A percentile compares a stretch with the other conserved stretches of the same genome.
These are phyloP conservation scores for Ectropis crepuscularia DNA, from an alignment of 2,888 invertebrate species.

Conservation along the genomic window DNA sequence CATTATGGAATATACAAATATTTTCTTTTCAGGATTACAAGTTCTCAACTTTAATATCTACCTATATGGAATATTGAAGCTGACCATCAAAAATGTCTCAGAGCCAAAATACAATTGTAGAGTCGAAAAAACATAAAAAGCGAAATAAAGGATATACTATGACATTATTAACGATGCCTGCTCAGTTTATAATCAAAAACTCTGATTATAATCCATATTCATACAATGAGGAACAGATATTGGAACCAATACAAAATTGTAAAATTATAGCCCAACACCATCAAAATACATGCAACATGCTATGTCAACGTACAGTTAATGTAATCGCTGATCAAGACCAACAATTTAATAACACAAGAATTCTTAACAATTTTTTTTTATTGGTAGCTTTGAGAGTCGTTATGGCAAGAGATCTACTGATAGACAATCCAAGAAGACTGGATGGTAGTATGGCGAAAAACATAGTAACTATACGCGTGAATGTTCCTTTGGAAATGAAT, in stretches of 20 bases:
- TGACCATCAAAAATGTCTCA: conserved; percentile 1
- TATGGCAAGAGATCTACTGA: conserved; percentile 1
- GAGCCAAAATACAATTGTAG: not conserved
- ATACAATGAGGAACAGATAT: not conserved
- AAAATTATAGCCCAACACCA: not conserved
- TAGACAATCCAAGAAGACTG: not conserved
- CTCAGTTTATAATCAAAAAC: not conserved
- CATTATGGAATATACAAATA: no score
- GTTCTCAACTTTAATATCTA: not conserved
- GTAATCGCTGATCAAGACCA: not conserved
- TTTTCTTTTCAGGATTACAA: not conserved
- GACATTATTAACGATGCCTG: not conserved
- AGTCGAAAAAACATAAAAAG: conserved; percentile 2
- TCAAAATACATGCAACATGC: not conserved
- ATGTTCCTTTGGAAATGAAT: conserved; percentile 20
- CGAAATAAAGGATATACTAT: conserved; percentile 11
- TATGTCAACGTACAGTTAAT: not conserved
- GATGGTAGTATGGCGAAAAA: conserved; percentile 3
- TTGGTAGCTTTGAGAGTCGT: not conserved
- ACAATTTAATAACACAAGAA: not conserved
- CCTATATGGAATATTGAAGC: not conserved
- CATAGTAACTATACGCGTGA: conserved; percentile 18
- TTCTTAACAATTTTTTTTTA: not conserved
- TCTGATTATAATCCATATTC: not conserved
- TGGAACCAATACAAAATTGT: not conserved